These are phyloP conservation scores for Brenthis ino DNA, from an alignment of 2,888 invertebrate genomes.

Conservation along the genomic window DNA sequence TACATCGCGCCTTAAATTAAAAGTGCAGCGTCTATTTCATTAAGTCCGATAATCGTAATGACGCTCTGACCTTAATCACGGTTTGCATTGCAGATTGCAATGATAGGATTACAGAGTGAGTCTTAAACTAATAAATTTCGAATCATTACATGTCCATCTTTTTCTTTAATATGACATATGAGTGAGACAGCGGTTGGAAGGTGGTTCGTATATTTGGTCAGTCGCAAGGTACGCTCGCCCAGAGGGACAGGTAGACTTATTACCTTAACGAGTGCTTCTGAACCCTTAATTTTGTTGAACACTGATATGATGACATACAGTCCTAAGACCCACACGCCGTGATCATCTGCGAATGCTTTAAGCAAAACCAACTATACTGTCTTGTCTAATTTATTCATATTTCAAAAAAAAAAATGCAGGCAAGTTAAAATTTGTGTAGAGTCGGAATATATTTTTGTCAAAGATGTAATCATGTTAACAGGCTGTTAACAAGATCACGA, in stretches of 20 bases:
- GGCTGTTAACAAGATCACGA: constrained; percentile 65
- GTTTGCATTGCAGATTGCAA: constrained; percentile 37
- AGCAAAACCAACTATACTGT: constrained; percentile 65
- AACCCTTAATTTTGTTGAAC: constrained; percentile 62
- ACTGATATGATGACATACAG: constrained; percentile 49
- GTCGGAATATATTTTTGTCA: constrained; percentile 28
- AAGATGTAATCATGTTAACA: constrained; percentile 41
- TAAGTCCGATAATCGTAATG: constrained; percentile 41
- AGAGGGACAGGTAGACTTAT: constrained; percentile 45
- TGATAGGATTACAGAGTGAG: constrained; percentile 35
- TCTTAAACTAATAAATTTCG: constrained; percentile 37
- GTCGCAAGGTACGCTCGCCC: constrained; percentile 44
- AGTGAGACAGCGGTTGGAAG: constrained; percentile 42
- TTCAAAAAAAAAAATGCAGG: neutral
- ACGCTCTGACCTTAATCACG: constrained; percentile 41
- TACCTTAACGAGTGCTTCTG: constrained; percentile 64
- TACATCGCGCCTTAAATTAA: constrained; percentile 41
- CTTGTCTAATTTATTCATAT: constrained; percentile 41
- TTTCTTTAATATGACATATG: constrained; percentile 38
- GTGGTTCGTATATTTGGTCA: constrained; percentile 30
- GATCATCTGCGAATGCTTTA: constrained; percentile 63
- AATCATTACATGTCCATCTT: constrained; percentile 31
- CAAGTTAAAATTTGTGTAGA: neutral
- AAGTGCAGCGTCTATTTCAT: constrained; percentile 39
- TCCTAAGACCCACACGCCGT: constrained; percentile 61